A percentile compares a stretch with the other conserved stretches of the same genome.
Evolutionary conservation across 2,888 invertebrate genomes (phyloP).

Genomic region (Megalurothrips usitatus): DNA sequence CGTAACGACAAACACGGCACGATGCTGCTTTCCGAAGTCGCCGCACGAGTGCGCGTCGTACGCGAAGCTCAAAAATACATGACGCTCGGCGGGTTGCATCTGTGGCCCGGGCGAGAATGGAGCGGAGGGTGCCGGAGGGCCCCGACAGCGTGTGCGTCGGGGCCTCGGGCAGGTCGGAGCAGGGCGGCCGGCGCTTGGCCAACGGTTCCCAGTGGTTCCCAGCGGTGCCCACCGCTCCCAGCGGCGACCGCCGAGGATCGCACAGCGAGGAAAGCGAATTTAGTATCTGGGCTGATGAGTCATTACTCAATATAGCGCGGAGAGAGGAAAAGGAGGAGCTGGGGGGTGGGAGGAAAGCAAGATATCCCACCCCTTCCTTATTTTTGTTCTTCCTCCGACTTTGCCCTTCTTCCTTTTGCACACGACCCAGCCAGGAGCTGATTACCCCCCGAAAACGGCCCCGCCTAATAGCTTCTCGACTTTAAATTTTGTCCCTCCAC

Average conservation of each 20-base stretch:
- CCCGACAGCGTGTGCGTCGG: not conserved
- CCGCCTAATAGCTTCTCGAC: conserved; percentile 14
- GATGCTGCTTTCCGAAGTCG: too few relatives aligned
- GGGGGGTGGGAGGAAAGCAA: conserved; percentile 24
- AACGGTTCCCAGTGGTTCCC: not conserved
- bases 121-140: too few relatives aligned
- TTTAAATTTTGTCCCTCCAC: not conserved
- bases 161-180: not conserved
- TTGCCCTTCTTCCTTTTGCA: not conserved
- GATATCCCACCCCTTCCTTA: too few relatives aligned
- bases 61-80: too few relatives aligned
- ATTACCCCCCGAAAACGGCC: conserved; percentile 16
- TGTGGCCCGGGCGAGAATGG: too few relatives aligned
- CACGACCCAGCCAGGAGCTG: not conserved
- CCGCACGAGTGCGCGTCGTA: too few relatives aligned
- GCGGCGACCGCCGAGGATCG: not conserved
- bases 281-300: conserved; percentile 6
- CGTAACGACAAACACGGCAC: too few relatives aligned
- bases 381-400: too few relatives aligned
- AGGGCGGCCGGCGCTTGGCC: not conserved
- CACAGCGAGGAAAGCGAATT: not conserved
- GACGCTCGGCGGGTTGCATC: too few relatives aligned
- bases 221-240: not conserved
- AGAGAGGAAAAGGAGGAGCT: not conserved
- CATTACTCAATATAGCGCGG: conserved; percentile 2